Evolutionary conservation across 2,113 vertebrate species (phyloP).

Genomic region (Melanerpes aurifrons): DNA sequence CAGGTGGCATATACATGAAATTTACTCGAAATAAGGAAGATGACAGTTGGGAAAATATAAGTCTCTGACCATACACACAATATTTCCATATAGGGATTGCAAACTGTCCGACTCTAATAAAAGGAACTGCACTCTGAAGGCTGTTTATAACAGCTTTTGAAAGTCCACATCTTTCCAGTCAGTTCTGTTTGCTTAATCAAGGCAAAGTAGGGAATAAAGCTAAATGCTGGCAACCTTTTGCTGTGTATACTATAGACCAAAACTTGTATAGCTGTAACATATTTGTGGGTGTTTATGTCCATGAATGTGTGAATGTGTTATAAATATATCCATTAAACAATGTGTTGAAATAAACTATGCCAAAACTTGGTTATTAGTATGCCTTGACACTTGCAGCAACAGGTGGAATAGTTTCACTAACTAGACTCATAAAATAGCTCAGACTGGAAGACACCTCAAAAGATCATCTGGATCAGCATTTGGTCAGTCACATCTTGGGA

Average conservation of each 20-base stretch:
- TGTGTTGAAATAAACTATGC: neutral
- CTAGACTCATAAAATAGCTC: neutral
- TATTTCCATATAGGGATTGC: neutral
- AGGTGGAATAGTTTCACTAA: neutral
- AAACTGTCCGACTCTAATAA: neutral
- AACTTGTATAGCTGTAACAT: neutral
- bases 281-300: accelerated
- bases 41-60: neutral
- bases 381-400: neutral
- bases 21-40: neutral
- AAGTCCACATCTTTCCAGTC: neutral
- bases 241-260: neutral
- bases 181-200: neutral
- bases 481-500: neutral
- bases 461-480: neutral
- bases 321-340: neutral
- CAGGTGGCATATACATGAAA: neutral
- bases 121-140: neutral
- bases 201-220: neutral
- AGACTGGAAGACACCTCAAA: neutral
- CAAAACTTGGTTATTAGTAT: neutral
- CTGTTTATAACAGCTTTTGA: neutral
- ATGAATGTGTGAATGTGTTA: neutral
- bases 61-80: neutral
- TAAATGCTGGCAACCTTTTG: neutral